phyloP scores from a whole-genome alignment of 2,888 invertebrate species.

The Macrostomum cliftonense region DNA sequence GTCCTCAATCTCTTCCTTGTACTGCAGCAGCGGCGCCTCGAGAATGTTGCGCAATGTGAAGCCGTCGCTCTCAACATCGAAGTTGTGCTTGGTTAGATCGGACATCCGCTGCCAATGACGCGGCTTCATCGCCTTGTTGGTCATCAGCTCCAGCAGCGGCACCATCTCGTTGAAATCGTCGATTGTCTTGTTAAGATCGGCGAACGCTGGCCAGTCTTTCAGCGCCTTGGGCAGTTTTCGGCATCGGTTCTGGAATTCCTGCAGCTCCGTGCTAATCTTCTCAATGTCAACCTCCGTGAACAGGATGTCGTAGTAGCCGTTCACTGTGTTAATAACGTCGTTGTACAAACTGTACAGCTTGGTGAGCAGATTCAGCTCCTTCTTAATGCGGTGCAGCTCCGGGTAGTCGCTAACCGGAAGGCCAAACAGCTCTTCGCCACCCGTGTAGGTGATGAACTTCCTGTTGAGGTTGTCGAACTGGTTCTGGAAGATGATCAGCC shows the following conservation, averaged over 20 bases:
- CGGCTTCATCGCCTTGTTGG: constrained; percentile 88
- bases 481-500: constrained; percentile 27
- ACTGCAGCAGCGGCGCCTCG: constrained; percentile 71
- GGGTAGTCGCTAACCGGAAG: constrained; percentile 30
- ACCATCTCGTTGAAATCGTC: constrained; percentile 96
- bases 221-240: constrained; percentile 75
- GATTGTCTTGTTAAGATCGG: constrained; percentile 78
- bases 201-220: constrained; percentile 85
- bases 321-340: constrained; percentile 83
- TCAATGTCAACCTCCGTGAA: constrained; percentile 91
- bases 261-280: constrained; percentile 82
- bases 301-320: constrained; percentile 84
- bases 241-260: constrained; percentile 84
- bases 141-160: constrained; percentile 78
- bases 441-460: constrained; percentile 28
- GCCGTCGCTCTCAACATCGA: constrained; percentile 76
- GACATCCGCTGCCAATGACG: constrained; percentile 88
- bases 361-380: constrained; percentile 69
- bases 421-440: constrained; percentile 34
- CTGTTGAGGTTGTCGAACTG: constrained; percentile 31
- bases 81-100: constrained; percentile 65
- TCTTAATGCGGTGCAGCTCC: constrained; percentile 36
- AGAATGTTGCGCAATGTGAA: constrained; percentile 81
- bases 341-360: constrained; percentile 86
- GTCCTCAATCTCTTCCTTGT: constrained; percentile 91